phyloP scores from a whole-genome alignment of 2,888 invertebrate genomes.

The Ormia ochracea region DNA sequence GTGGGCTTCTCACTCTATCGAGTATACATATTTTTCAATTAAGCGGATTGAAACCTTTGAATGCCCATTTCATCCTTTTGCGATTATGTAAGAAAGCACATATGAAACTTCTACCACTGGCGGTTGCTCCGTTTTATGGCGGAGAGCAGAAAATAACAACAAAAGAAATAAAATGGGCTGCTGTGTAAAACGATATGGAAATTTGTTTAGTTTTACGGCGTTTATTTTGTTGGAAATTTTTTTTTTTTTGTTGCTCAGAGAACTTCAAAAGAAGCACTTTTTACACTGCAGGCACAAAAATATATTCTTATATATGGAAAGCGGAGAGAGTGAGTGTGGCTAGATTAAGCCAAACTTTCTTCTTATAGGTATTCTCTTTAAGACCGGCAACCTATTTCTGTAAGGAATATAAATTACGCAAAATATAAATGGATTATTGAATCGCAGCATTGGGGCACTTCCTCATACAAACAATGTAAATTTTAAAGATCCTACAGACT shows the following conservation, averaged over 20 bases:
- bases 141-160: slow-evolving; percentile 6
- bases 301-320: no score
- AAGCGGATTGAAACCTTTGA: slow-evolving; percentile 63
- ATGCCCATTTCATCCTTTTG: slow-evolving; percentile 48
- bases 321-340: no score
- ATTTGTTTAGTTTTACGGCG: slow-evolving; percentile 18
- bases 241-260: background rate
- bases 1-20: background rate
- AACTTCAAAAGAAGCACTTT: background rate
- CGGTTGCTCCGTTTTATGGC: slow-evolving; percentile 31
- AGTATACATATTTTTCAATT: slow-evolving; percentile 34
- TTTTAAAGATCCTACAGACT: no score
- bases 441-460: no score
- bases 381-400: no score
- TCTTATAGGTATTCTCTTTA: no score
- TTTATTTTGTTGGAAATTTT: slow-evolving; percentile 43
- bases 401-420: no score
- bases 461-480: no score
- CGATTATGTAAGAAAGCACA: background rate
- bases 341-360: no score
- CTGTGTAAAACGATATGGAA: slow-evolving; percentile 34
- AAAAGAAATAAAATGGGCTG: slow-evolving; percentile 10
- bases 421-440: no score
- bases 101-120: slow-evolving; percentile 15
- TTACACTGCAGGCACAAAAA: no score